Percentiles rank a stretch among this genome's conserved stretches.
Evolutionary conservation across 2,113 vertebrate species (phyloP).

Genomic region (Amazona guildingii): DNA sequence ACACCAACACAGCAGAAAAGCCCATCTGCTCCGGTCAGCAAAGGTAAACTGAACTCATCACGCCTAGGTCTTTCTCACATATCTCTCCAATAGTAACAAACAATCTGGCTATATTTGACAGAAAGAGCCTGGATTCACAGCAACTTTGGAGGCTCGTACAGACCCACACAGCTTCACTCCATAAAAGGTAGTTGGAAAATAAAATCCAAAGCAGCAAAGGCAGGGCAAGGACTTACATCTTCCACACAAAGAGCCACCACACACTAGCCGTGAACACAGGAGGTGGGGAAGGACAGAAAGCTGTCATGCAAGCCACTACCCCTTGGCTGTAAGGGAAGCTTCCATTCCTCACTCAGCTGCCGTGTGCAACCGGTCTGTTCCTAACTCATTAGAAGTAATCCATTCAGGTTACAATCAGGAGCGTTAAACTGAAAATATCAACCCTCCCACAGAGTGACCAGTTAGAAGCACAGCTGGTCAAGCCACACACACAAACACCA

Average conservation of each 20-base stretch:
- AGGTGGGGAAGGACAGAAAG: not conserved
- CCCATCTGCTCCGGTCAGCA: not conserved
- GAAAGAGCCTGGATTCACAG: not conserved
- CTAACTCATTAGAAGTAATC: not conserved
- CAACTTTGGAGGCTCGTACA: not conserved
- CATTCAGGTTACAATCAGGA: not conserved
- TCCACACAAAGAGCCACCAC: not conserved
- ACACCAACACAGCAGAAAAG: rapidly evolving
- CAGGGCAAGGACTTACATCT: not conserved
- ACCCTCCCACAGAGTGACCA: not conserved
- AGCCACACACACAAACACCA: not conserved
- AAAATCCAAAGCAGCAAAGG: not conserved
- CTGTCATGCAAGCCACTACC: not conserved
- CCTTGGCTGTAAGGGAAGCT: not conserved
- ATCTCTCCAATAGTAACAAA: not conserved
- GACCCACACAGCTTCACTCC: not conserved
- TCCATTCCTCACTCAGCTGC: not conserved
- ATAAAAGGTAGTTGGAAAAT: not conserved
- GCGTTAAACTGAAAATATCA: not conserved
- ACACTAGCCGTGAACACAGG: not conserved
- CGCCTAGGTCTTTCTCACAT: not conserved
- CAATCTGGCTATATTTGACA: not conserved
- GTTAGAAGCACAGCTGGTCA: not conserved
- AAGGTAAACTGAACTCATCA: not conserved
- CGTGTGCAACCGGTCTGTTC: not conserved